Base-by-base conservation (phyloP, 2,797 vertebrate species). In the Ciconia nigra region DNA sequence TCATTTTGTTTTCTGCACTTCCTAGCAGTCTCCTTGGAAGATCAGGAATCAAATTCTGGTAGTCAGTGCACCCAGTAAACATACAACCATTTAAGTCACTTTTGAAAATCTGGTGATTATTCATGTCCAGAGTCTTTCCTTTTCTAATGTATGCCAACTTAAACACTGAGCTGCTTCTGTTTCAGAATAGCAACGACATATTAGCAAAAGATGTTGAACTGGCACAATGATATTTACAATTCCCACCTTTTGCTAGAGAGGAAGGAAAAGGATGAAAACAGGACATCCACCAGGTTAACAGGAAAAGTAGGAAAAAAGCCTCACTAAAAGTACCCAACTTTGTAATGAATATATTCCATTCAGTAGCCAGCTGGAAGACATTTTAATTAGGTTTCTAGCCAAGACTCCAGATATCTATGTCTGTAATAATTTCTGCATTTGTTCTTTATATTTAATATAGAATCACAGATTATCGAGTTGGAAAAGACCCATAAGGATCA, bases 221-320 rank as follows among this genome's bases (percentile, higher is more conserved):
- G 74, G 65, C 66, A 80, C 59, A 67, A 47, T 11, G 39, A 9
- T 59, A 74, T 81, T 95, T 89, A 67, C 77, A 93, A 80, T 78
- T 86, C 82, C 47, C 71, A 96, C 59, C 81, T 87, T 95, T 89
- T 71, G 70, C 87, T 84, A 51, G 67, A 92, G 71, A 92, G 94
- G 87, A 94, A 96, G 80, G 89, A 89, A 93, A 89, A 83, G 41
- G 63, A 94, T 91, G 55, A 90, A 97, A 95, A 89, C 89, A 97
- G 83, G 89, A 94, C 95, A 96, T 77, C 73, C 58, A 91, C n/a
- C 65, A 80, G 59, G 71, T 86, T 96, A 83, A 83, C 65, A 93
- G 69, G 71, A 93, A 90, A 94, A 88, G 70, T 8, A 90, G 70
- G 55, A 39, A 81, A 91, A 72, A 91, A 70, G 49, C n/a, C 59